Evolutionary conservation across 2,113 vertebrate species (phyloP), one percentile per base, ranked within the genome.

Genomic region (Neofelis nebulosa): DNA sequence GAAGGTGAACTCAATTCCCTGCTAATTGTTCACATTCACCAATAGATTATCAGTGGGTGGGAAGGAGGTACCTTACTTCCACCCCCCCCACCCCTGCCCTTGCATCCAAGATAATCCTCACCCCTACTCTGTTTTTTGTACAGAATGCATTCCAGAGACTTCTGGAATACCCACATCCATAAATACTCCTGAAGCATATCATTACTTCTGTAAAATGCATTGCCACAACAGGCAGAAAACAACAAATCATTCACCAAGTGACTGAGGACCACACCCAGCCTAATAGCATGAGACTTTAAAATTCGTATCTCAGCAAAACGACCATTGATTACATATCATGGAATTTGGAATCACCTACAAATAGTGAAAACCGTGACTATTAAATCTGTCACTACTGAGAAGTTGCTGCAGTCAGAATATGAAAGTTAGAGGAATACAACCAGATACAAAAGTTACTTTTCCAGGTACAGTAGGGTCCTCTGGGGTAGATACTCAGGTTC

Each of bases 291-390:
- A 86, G 69, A 36, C 31, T 88, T 96, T 81, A 80, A 90, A 97
- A 88, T 80, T 90, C n/a, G 81, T 92, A 71, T 84, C 69, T 95
- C 94, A 96, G 91, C 87, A 94, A 96, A 94, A 95, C 84, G 92
- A 95, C 83, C 69, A 87, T 93, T 91, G 81, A 91, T 79, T 94
- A 79, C 5, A 63, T 55, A 79, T 27, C 61, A 7, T 36, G 11
- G 33, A 89, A 97, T 94, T 90, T 88, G 55, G 63, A 79, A 69
- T 90, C 57, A n/a, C 50, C 93, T 83, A 31, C 82, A 95, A 97
- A 95, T 33, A 71, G 65, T 57, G 91, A 73, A 74, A 91, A 87
- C 41, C 27, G 23, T 92, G 69, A 93, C 89, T 90, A 61, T 76
- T 95, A 94, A 71, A 81, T 78, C 45, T 88, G 33, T 36, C 69